These are phyloP conservation scores for Dryocosmus kuriphilus DNA, from an alignment of 2,888 invertebrate genomes.

Conservation along the genomic window DNA sequence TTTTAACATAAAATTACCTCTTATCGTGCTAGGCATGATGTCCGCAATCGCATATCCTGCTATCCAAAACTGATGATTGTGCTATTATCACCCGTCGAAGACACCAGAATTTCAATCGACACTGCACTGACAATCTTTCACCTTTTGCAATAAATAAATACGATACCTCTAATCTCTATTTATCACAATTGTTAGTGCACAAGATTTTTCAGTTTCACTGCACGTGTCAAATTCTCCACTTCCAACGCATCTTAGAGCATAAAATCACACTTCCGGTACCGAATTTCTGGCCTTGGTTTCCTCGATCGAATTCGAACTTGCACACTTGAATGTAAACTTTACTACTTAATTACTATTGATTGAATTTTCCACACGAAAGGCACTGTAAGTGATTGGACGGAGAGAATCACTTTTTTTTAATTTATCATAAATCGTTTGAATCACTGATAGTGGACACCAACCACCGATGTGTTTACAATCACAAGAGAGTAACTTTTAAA, in stretches of 20 bases:
- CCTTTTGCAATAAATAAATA: not conserved
- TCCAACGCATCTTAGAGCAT: conserved; percentile 60
- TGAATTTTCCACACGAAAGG: not conserved
- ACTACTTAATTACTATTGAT: no score
- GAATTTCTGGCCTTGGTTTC: not conserved
- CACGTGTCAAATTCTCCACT: conserved; percentile 55
- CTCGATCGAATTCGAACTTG: not conserved
- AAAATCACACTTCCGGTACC: conserved; percentile 47
- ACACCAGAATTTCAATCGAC: conserved; percentile 44
- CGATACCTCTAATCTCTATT: not conserved
- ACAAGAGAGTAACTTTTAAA: not conserved
- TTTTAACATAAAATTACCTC: conserved; percentile 74
- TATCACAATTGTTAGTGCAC: conserved; percentile 34
- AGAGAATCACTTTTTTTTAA: conserved; percentile 32
- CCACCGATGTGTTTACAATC: not conserved
- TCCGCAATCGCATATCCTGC: conserved; percentile 74
- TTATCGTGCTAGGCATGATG: conserved; percentile 77
- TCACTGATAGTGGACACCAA: not conserved
- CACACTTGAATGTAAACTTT: not conserved
- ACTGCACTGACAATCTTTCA: conserved; percentile 51
- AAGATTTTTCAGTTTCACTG: conserved; percentile 26
- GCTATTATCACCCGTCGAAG: conserved; percentile 43
- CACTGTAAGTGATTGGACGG: conserved; percentile 8
- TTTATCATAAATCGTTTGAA: not conserved
- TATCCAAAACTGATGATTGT: conserved; percentile 63